phyloP scores from a whole-genome alignment of 2,888 invertebrate genomes.

The Sisyra terminalis region DNA sequence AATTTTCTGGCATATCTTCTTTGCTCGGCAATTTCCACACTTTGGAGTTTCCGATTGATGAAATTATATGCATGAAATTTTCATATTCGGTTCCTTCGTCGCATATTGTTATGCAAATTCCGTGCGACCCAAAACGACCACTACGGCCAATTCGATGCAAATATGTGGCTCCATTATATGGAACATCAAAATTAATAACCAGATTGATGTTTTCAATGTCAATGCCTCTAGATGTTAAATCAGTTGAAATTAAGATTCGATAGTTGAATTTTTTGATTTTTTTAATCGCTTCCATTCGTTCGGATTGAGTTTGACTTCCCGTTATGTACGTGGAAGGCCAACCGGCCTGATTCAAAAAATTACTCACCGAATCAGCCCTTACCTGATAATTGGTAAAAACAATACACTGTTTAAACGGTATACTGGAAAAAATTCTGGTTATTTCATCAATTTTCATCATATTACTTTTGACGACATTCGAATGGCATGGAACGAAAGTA shows the following conservation, averaged over 20 bases:
- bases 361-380: constrained; percentile 64
- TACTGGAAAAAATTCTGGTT: constrained; percentile 45
- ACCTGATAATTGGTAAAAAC: constrained; percentile 82
- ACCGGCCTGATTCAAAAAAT: constrained; percentile 49
- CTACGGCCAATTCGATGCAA: constrained; percentile 91
- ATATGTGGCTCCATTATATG: constrained; percentile 65
- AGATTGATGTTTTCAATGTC: constrained; percentile 88
- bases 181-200: constrained; percentile 83
- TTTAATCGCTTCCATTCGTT: constrained; percentile 58
- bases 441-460: constrained; percentile 47
- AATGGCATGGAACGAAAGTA: constrained; percentile 38
- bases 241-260: constrained; percentile 79
- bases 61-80: constrained; percentile 38
- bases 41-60: constrained; percentile 35
- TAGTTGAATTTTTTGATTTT: constrained; percentile 66
- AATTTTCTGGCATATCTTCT: constrained; percentile 18
- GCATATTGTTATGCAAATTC: constrained; percentile 60
- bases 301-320: constrained; percentile 62
- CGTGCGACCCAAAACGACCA: constrained; percentile 81
- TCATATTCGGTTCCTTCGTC: constrained; percentile 44
- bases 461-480: constrained; percentile 48
- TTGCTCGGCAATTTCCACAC: constrained; percentile 29
- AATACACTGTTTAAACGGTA: constrained; percentile 77
- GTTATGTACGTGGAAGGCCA: constrained; percentile 66
- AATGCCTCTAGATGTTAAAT: constrained; percentile 82